Conservation (phyloP, 2,888 invertebrate genomes). For the Erynnis tages region DNA sequence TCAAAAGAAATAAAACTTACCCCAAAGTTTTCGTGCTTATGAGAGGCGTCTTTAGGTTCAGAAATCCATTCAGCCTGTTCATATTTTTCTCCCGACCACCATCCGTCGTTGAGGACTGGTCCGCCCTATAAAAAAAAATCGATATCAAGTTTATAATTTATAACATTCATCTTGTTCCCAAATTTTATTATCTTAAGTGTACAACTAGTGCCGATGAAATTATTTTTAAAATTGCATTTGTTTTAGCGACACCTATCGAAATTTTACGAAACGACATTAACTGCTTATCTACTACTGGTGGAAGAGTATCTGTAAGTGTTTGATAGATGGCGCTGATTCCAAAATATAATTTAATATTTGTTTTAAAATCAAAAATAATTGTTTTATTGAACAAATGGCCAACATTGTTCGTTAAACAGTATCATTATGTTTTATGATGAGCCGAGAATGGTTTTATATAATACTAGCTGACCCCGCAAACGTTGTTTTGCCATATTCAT, state of each 20-base stretch:
- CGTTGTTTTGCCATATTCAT: too few relatives aligned
- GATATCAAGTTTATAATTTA: background rate
- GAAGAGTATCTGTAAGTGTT: background rate
- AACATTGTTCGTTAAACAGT: too few relatives aligned
- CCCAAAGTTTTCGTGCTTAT: constrained; percentile 88
- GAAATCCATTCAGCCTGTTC: constrained; percentile 83
- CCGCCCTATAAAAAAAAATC: constrained; percentile 50
- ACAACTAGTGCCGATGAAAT: background rate
- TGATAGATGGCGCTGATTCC: constrained; percentile 1
- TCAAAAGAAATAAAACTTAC: constrained; percentile 74
- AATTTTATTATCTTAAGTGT: background rate
- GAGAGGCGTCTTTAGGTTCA: constrained; percentile 86
- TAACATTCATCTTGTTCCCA: background rate
- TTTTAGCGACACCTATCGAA: background rate
- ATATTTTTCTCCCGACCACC: constrained; percentile 77
- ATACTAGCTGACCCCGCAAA: too few relatives aligned
- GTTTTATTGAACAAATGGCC: too few relatives aligned
- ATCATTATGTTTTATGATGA: too few relatives aligned
- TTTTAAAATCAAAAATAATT: too few relatives aligned
- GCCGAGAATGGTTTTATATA: too few relatives aligned
- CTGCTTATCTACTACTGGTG: background rate
- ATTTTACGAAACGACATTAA: background rate
- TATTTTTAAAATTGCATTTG: background rate
- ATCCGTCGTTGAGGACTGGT: constrained; percentile 55
- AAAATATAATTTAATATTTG: background rate